Evolutionary conservation across 2,113 vertebrate species (phyloP).

Genomic region (Lontra canadensis): DNA sequence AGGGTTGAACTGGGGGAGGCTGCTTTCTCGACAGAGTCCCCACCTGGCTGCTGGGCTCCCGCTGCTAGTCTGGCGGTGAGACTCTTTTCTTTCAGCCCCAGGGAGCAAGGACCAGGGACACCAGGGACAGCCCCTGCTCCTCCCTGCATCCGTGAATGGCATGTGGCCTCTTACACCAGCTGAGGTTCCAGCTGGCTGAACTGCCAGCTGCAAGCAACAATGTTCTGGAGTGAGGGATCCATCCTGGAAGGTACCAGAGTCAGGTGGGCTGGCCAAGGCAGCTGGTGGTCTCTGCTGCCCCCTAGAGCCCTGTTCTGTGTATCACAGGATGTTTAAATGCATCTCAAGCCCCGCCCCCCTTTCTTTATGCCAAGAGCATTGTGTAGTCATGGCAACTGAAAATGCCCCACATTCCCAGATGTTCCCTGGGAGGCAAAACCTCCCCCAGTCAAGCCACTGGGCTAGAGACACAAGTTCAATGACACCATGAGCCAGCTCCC

Average conservation of each 20-base stretch:
- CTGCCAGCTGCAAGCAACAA: background rate
- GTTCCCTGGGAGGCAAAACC: background rate
- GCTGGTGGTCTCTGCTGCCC: constrained; percentile 66
- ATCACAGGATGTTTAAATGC: no score
- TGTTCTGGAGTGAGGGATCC: background rate
- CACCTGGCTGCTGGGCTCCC: background rate
- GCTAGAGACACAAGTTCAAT: background rate
- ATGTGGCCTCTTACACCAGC: background rate
- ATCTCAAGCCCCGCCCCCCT: background rate
- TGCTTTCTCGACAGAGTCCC: background rate
- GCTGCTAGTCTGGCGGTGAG: background rate
- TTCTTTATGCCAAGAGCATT: background rate
- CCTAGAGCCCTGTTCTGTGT: background rate
- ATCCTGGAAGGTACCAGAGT: background rate
- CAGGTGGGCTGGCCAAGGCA: rapidly evolving
- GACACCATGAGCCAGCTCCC: background rate
- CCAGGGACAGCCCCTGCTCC: background rate
- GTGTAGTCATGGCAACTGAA: background rate
- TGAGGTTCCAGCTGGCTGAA: background rate
- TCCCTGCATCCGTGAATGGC: background rate
- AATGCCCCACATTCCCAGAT: background rate
- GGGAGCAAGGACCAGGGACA: background rate
- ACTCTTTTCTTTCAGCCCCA: no score
- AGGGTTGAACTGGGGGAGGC: background rate
- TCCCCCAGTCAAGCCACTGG: background rate